Percentiles rank a stretch among this genome's conserved stretches.
phyloP scores from a whole-genome alignment of 2,797 vertebrate species.

The Xenentodon cancila region DNA sequence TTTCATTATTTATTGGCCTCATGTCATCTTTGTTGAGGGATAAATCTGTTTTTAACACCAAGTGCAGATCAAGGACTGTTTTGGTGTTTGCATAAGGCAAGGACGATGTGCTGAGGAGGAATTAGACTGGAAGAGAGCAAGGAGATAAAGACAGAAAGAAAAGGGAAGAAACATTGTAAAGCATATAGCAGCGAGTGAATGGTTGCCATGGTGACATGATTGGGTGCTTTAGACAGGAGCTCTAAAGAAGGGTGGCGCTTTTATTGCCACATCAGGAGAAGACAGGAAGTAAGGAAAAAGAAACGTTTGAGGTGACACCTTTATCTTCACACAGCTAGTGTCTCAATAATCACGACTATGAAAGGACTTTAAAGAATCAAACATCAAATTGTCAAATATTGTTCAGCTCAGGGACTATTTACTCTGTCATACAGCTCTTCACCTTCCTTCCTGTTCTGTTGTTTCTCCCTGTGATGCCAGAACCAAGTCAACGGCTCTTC shows the following conservation, averaged over 20 bases:
- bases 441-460: not conserved
- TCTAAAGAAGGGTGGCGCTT: slow-evolving; percentile 64
- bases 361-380: slow-evolving; percentile 12
- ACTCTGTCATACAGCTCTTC: slow-evolving; percentile 9
- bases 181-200: slow-evolving; percentile 44
- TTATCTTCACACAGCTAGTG: slow-evolving; percentile 1
- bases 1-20: not conserved
- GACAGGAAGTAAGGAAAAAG: slow-evolving; percentile 21
- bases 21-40: slow-evolving; percentile 3
- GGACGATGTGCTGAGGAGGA: slow-evolving; percentile 13
- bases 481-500: slow-evolving; percentile 6
- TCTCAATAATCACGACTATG: slow-evolving; percentile 7
- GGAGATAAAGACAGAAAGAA: slow-evolving; percentile 14
- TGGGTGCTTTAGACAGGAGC: slow-evolving; percentile 58
- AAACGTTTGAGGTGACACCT: slow-evolving; percentile 34
- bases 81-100: slow-evolving; percentile 23
- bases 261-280: slow-evolving; percentile 42
- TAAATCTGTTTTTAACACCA: slow-evolving; percentile 37
- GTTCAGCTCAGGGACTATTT: slow-evolving; percentile 16
- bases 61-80: slow-evolving; percentile 29
- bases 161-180: slow-evolving; percentile 11
- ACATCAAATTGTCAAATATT: slow-evolving; percentile 18
- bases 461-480: not conserved
- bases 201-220: slow-evolving; percentile 78
- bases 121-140: slow-evolving; percentile 22